These are phyloP conservation scores for Hipparchia sbordonii DNA, from an alignment of 2,888 invertebrate species.

Conservation along the genomic window DNA sequence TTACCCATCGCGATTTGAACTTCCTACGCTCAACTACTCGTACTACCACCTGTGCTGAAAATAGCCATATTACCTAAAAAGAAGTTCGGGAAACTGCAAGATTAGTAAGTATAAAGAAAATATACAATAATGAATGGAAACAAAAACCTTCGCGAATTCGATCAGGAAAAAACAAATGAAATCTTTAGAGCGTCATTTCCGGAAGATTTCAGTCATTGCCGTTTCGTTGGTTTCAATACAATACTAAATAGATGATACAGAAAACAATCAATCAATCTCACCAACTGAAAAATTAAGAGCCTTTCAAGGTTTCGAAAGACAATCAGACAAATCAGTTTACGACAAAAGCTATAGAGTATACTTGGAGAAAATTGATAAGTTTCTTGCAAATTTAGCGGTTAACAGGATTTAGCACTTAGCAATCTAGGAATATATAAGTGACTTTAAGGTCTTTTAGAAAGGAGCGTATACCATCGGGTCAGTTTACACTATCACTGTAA, in stretches of 20 bases:
- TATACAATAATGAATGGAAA: neutral
- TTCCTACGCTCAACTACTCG: no score
- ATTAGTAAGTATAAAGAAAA: neutral
- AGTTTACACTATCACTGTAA: neutral
- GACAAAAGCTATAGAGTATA: neutral
- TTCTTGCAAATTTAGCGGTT: neutral
- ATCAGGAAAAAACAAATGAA: neutral
- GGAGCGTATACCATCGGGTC: neutral
- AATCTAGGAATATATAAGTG: neutral
- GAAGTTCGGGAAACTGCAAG: neutral
- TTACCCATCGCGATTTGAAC: neutral
- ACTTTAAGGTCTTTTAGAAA: neutral
- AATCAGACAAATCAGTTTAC: neutral
- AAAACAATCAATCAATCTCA: neutral
- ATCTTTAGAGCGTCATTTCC: neutral
- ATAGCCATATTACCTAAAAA: neutral
- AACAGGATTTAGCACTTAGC: neutral
- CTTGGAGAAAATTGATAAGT: neutral
- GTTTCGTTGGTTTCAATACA: neutral
- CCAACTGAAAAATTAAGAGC: neutral
- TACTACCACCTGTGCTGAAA: no score
- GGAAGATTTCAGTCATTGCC: slow-evolving; percentile 11
- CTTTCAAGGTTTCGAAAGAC: neutral
- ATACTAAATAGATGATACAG: neutral
- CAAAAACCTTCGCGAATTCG: neutral